Percentiles rank a stretch among this genome's conserved stretches.
These are phyloP conservation scores for Helicoverpa assulta DNA, from an alignment of 2,888 invertebrate species.

Conservation along the genomic window DNA sequence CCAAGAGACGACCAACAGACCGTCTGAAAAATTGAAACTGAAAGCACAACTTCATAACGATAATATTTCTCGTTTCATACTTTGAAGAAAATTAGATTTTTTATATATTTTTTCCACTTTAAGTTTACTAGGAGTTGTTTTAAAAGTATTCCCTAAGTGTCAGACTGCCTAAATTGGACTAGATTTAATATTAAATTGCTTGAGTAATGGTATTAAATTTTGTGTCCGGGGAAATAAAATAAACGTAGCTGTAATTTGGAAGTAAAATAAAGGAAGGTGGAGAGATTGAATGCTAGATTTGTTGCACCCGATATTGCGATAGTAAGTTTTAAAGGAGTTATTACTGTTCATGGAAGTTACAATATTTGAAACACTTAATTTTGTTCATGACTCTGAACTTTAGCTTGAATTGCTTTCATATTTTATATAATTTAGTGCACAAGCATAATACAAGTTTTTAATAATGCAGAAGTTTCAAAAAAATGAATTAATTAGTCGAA, in stretches of 20 bases:
- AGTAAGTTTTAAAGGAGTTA: not conserved
- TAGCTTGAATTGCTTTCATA: too few relatives aligned
- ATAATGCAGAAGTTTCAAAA: too few relatives aligned
- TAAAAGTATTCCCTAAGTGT: constrained; percentile 53
- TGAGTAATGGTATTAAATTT: constrained; percentile 28
- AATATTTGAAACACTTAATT: not conserved
- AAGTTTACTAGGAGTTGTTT: constrained; percentile 50
- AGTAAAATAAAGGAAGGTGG: not conserved
- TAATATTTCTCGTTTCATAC: constrained; percentile 60
- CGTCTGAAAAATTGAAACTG: constrained; percentile 71
- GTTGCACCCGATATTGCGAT: not conserved
- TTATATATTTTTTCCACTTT: constrained; percentile 39
- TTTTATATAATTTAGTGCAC: too few relatives aligned
- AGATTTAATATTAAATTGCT: constrained; percentile 40
- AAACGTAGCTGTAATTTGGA: constrained; percentile 18
- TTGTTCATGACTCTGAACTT: not conserved
- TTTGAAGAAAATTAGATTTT: constrained; percentile 57
- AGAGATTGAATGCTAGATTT: constrained; percentile 4
- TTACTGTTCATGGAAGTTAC: not conserved
- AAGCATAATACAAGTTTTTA: too few relatives aligned
- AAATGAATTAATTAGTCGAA: too few relatives aligned
- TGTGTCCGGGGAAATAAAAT: constrained; percentile 31
- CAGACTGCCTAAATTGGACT: constrained; percentile 28
- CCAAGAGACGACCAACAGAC: constrained; percentile 66
- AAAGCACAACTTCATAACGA: constrained; percentile 62